Percentiles rank a stretch among this genome's conserved stretches.
Evolutionary conservation across 2,797 vertebrate species (phyloP).

Genomic region (Silurus aristotelis): DNA sequence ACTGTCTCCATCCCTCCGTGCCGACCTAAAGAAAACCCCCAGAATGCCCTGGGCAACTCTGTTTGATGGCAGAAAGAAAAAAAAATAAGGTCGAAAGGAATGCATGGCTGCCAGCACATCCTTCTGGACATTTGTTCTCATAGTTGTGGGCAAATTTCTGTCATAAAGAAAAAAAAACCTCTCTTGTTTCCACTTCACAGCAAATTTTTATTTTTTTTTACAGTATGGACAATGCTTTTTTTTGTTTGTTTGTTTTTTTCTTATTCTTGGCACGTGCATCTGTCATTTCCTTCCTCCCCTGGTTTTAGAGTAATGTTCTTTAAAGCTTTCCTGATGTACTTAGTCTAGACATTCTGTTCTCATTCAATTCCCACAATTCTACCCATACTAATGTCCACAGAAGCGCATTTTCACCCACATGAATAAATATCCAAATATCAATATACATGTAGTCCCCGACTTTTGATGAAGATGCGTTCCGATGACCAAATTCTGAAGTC

Average conservation of each 20-base stretch:
- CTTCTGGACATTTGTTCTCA: constrained; percentile 18
- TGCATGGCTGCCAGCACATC: constrained; percentile 24
- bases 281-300: constrained; percentile 39
- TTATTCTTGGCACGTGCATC: constrained; percentile 28
- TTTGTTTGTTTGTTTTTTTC: too few relatives aligned
- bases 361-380: constrained; percentile 16
- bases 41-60: constrained; percentile 57
- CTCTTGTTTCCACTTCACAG: constrained; percentile 20
- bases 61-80: constrained; percentile 53
- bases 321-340: constrained; percentile 30
- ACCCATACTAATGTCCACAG: not conserved
- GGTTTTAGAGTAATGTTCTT: constrained; percentile 30
- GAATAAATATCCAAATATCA: not conserved
- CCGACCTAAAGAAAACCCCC: constrained; percentile 61
- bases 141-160: constrained; percentile 6
- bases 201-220: constrained; percentile 3
- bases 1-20: constrained; percentile 60
- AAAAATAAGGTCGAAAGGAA: too few relatives aligned
- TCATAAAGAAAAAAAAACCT: constrained; percentile 20
- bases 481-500: too few relatives aligned
- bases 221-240: constrained; percentile 13
- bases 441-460: too few relatives aligned
- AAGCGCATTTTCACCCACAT: not conserved
- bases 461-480: too few relatives aligned
- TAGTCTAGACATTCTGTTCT: constrained; percentile 35